Conservation (phyloP, 2,888 invertebrate species). For the Drosophila merina region DNA sequence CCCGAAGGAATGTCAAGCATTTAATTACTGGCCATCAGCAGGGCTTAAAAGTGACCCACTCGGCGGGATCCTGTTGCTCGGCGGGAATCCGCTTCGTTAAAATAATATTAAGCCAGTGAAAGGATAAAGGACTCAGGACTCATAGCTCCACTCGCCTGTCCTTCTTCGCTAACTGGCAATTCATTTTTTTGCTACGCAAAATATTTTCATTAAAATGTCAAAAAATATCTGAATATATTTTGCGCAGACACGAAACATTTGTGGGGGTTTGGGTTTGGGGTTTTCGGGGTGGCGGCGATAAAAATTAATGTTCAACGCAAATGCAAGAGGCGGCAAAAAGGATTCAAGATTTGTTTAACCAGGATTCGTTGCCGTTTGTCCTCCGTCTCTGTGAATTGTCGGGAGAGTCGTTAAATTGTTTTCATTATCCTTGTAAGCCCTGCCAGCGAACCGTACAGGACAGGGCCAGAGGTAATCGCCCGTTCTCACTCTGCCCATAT, state of each 20-base stretch:
- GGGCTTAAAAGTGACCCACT: slow-evolving; percentile 60
- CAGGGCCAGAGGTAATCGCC: slow-evolving; percentile 36
- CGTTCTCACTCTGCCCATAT: slow-evolving; percentile 1
- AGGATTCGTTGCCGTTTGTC: slow-evolving; percentile 48
- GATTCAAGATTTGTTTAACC: slow-evolving; percentile 74
- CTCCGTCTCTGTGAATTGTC: slow-evolving; percentile 55
- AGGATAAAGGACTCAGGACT: slow-evolving; percentile 54
- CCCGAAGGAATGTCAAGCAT: slow-evolving; percentile 72
- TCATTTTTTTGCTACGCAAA: slow-evolving; percentile 50
- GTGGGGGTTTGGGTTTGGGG: not conserved
- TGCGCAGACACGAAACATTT: slow-evolving; percentile 76
- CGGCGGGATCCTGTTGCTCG: slow-evolving; percentile 12
- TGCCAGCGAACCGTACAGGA: slow-evolving; percentile 32
- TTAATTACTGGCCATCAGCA: slow-evolving; percentile 75
- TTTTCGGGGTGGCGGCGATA: slow-evolving; percentile 4
- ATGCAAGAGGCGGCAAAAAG: slow-evolving; percentile 54
- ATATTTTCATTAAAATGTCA: slow-evolving; percentile 74
- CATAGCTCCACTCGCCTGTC: slow-evolving; percentile 48
- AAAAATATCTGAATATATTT: slow-evolving; percentile 74
- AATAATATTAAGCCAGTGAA: slow-evolving; percentile 69
- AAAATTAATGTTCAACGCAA: slow-evolving; percentile 38
- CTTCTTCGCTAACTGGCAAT: slow-evolving; percentile 33
- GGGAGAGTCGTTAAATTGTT: slow-evolving; percentile 79
- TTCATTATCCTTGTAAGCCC: slow-evolving; percentile 77
- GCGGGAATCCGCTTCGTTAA: slow-evolving; percentile 67